These are phyloP conservation scores for Corbicula japonica DNA, from an alignment of 2,888 invertebrate genomes.

Conservation along the genomic window DNA sequence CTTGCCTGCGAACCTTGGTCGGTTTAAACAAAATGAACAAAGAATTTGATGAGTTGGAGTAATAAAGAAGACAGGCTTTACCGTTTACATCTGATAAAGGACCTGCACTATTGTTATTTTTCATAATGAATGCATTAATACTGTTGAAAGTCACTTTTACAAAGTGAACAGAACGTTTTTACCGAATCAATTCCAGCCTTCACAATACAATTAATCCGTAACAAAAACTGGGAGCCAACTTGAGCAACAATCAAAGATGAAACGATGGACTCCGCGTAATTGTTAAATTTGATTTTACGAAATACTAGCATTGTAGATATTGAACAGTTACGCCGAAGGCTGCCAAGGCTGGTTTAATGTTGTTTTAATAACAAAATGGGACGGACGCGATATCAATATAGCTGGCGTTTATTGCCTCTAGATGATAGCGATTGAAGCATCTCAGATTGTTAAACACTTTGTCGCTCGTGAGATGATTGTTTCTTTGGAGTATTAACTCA, in stretches of 20 bases:
- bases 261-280: slow-evolving; percentile 32
- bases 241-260: slow-evolving; percentile 25
- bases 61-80: too few relatives aligned
- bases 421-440: slow-evolving; percentile 5
- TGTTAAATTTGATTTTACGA: slow-evolving; percentile 38
- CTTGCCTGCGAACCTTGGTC: too few relatives aligned
- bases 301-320: slow-evolving; percentile 28
- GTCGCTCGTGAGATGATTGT: slow-evolving; percentile 11
- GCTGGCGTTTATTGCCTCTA: slow-evolving; percentile 23
- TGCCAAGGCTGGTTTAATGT: slow-evolving; percentile 29
- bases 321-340: slow-evolving; percentile 11
- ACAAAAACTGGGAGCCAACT: slow-evolving; percentile 8
- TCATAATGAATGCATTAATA: slow-evolving; percentile 1
- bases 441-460: slow-evolving; percentile 15
- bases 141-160: slow-evolving; percentile 9
- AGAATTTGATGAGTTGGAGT: too few relatives aligned
- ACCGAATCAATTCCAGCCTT: background rate
- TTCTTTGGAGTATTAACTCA: slow-evolving; percentile 17
- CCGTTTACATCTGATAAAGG: too few relatives aligned
- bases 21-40: too few relatives aligned
- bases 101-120: too few relatives aligned
- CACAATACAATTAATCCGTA: slow-evolving; percentile 11
- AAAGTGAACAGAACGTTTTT: background rate
- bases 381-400: slow-evolving; percentile 38
- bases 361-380: slow-evolving; percentile 46